Evolutionary conservation across 2,113 vertebrate species (phyloP).

Genomic region (Oophaga pumilio): DNA sequence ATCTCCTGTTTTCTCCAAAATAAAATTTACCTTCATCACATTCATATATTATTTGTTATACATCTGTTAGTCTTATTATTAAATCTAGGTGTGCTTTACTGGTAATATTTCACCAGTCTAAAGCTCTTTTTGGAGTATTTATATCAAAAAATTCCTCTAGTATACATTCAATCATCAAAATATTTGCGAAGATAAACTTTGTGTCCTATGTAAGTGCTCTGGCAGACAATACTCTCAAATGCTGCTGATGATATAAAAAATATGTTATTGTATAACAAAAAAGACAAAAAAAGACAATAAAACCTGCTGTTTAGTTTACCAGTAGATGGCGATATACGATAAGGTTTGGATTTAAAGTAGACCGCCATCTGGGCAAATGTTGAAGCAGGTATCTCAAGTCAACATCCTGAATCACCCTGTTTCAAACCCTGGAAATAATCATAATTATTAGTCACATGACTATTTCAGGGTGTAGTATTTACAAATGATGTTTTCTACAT

Average conservation of each 20-base stretch:
- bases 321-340: constrained; percentile 11
- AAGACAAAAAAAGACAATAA: background rate
- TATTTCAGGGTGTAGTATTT: background rate
- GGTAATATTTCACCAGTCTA: background rate
- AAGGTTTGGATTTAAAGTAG: background rate
- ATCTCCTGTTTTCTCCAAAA: constrained; percentile 2
- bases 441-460: background rate
- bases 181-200: background rate
- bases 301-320: constrained; percentile 1
- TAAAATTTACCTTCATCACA: constrained; percentile 4
- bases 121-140: background rate
- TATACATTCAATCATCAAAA: constrained; percentile 36
- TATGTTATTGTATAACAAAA: background rate
- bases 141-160: constrained; percentile 7
- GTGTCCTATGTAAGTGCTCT: background rate
- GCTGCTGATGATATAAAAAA: background rate
- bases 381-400: background rate
- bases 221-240: background rate
- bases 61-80: background rate
- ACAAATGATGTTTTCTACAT: background rate
- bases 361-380: background rate
- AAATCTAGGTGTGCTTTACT: constrained; percentile 18
- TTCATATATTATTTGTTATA: constrained; percentile 33
- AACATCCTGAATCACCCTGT: background rate
- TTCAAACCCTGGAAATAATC: constrained; percentile 2